phyloP scores from a whole-genome alignment of 2,113 vertebrate species.

The Vimba vimba region DNA sequence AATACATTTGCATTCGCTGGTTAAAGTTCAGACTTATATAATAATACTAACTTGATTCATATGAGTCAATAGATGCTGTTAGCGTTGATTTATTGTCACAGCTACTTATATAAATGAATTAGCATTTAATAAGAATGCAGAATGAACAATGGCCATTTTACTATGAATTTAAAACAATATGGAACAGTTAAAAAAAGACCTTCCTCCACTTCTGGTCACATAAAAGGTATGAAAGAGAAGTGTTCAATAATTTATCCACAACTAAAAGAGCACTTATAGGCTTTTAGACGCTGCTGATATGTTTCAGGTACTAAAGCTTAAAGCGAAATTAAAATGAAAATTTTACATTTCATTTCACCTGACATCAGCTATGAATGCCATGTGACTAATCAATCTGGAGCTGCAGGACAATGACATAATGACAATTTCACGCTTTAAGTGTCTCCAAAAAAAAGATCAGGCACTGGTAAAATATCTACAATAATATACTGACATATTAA shows the following conservation, averaged over 20 bases:
- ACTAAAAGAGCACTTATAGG: background rate
- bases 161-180: slow-evolving; percentile 5
- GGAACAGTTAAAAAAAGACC: background rate
- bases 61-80: slow-evolving; percentile 25
- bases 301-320: background rate
- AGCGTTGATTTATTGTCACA: slow-evolving; percentile 27
- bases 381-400: background rate
- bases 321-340: background rate
- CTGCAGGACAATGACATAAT: background rate
- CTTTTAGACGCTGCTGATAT: background rate
- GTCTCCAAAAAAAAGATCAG: background rate
- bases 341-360: background rate
- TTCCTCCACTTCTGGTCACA: background rate
- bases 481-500: background rate
- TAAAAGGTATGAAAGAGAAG: background rate
- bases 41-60: slow-evolving; percentile 30
- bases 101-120: slow-evolving; percentile 36
- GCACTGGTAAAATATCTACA: background rate
- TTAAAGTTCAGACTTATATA: slow-evolving; percentile 41
- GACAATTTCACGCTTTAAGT: background rate
- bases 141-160: slow-evolving; percentile 13
- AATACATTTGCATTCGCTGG: slow-evolving; percentile 9
- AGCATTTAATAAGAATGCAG: slow-evolving; percentile 16
- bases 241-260: background rate
- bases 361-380: background rate